Evolutionary conservation across 92 coral and sea anemone genomes (phyloP).

Genomic region (Parazoanthus swiftii): DNA sequence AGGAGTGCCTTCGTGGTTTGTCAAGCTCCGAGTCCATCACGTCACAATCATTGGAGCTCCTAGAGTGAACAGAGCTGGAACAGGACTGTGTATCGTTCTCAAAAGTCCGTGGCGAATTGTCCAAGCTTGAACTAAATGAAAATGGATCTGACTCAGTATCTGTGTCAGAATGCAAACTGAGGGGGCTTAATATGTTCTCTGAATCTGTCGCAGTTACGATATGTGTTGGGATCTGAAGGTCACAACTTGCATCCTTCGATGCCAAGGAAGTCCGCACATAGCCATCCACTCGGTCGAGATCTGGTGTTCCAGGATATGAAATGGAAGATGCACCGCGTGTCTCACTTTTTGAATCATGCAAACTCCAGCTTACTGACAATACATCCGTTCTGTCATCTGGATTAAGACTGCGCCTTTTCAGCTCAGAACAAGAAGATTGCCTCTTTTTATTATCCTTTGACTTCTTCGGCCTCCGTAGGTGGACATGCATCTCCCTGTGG

Average conservation of each 20-base stretch:
- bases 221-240: not conserved
- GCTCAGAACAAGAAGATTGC: slow-evolving; percentile 19
- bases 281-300: slow-evolving; percentile 8
- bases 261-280: not conserved
- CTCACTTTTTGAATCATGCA: slow-evolving; percentile 6
- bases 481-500: slow-evolving; percentile 34
- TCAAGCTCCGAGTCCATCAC: slow-evolving; percentile 1
- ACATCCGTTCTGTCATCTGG: slow-evolving; percentile 20
- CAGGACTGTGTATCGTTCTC: slow-evolving; percentile 21
- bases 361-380: slow-evolving; percentile 7
- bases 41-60: slow-evolving; percentile 33
- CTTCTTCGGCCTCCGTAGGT: slow-evolving; percentile 12
- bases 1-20: slow-evolving; percentile 24
- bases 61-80: slow-evolving; percentile 23
- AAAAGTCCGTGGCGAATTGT: slow-evolving; percentile 2
- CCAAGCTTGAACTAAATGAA: slow-evolving; percentile 17
- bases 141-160: slow-evolving; percentile 38
- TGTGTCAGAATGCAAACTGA: slow-evolving; percentile 7
- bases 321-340: not conserved
- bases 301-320: slow-evolving; percentile 23
- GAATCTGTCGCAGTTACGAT: not conserved
- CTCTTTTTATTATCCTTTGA: slow-evolving; percentile 26
- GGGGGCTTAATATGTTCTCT: not conserved
- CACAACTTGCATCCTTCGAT: not conserved
- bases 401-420: slow-evolving; percentile 13